Base-by-base conservation (phyloP, 2,888 invertebrate species). In the Cataglyphis rosenhaueri region DNA sequence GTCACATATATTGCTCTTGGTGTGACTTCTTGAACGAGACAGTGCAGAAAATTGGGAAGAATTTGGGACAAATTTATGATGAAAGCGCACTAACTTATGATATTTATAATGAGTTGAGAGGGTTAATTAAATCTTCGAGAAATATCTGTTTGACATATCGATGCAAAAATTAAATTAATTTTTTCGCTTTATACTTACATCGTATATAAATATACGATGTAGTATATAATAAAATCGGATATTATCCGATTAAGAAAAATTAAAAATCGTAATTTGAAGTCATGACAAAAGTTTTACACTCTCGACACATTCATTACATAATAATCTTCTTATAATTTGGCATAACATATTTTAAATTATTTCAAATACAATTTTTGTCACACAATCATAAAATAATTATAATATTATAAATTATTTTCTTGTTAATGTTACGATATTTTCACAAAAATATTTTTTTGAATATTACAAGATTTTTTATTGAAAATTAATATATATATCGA, bases 281-380 rank as follows among this genome's bases (percentile, higher is more conserved):
- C 81, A 81, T 57, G 75, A 71, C 70, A 82, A 84, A 83, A 82
- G 75, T 76, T 83, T 55, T 79, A 90, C 90, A 90, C 87, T 89
- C 88, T 87, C 85, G 85, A 90, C 87, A 90, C 90, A 90, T 86
- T 90, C 87, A 90, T 86, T 85, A 88, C 88, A 90, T 87, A 64
- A 83, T 88, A 87, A 88, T 87, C 74, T 88, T 89, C 70, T 85
- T 84, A 89, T 90, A 78, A 90, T 83, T 90, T 90, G 85, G 83
- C 90, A 86, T 88, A 86, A 88, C 90, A 90, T 90, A 85, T 82
- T 82, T 88, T 86, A 82, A 87, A 89, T 89, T 38, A 89, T 85
- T 89, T 89, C 68, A 21, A 86, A 61, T 83, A 78, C 86, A 65
- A 65, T 86, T 85, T 87, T 66, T 79, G 85, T 85, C 68, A 76